Percentiles rank a stretch among this genome's conserved stretches.
Conservation (phyloP, 1,140 invertebrate genomes). For the Trachelipus rathkii region DNA sequence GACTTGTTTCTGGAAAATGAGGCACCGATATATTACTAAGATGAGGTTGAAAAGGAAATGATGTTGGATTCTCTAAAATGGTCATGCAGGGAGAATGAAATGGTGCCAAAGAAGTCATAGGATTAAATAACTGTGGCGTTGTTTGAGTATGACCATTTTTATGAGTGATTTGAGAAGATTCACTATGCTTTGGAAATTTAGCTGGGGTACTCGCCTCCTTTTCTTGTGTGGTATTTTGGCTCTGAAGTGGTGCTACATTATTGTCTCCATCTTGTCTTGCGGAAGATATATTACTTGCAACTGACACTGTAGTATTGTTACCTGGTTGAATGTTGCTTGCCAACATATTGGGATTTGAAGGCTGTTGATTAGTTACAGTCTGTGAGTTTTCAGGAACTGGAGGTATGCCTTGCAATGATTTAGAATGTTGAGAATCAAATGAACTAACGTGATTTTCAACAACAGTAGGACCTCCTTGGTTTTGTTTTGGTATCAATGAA, state of each 20-base stretch:
- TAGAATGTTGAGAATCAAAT: not conserved
- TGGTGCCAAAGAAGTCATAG: not conserved
- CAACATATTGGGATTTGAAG: not conserved
- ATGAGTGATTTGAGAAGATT: not conserved
- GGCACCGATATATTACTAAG: not conserved
- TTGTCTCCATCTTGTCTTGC: not conserved
- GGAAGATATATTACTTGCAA: not conserved
- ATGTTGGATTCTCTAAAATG: not conserved
- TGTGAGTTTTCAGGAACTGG: not conserved
- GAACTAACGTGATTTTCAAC: not conserved
- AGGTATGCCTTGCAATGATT: not conserved
- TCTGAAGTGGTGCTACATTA: not conserved
- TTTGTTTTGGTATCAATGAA: not conserved
- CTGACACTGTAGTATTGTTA: not conserved
- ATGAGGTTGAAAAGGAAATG: conserved; percentile 2
- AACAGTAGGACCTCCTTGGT: not conserved
- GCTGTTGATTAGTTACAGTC: not conserved
- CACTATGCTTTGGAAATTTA: not conserved
- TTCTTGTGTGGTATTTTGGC: not conserved
- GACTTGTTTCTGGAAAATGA: not conserved
- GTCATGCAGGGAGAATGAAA: not conserved
- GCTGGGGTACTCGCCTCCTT: not conserved
- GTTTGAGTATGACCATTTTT: conserved; percentile 13
- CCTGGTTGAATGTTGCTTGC: not conserved
- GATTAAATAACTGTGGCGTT: not conserved